Conservation (phyloP, 2,888 invertebrate genomes). For the Chloroclysta siterata region DNA sequence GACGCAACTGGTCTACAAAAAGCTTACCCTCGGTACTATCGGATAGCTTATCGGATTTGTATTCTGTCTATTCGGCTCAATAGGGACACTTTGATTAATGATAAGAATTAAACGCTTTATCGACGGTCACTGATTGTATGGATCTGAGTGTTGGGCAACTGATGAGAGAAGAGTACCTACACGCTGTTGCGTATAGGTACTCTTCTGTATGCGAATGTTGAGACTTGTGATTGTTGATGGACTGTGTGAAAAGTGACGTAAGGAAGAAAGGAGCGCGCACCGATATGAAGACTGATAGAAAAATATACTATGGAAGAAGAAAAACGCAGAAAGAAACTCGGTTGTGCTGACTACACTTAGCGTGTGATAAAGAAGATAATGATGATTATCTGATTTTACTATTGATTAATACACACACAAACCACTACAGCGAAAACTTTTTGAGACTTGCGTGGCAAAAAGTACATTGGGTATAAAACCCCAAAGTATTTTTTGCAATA, state of each 20-base stretch:
- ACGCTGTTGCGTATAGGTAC: too few relatives aligned
- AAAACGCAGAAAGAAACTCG: not conserved
- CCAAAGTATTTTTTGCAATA: too few relatives aligned
- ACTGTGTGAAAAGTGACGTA: not conserved
- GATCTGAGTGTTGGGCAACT: not conserved
- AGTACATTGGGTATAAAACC: too few relatives aligned
- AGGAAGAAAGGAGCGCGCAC: not conserved
- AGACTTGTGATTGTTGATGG: not conserved
- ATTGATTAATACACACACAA: too few relatives aligned
- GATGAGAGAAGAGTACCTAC: not conserved
- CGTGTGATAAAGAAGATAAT: too few relatives aligned
- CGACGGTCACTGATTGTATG: constrained; percentile 9
- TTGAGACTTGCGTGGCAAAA: too few relatives aligned
- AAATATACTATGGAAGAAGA: not conserved
- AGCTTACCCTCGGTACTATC: not conserved
- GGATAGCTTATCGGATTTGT: constrained; percentile 20
- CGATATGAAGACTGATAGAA: not conserved
- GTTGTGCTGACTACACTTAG: too few relatives aligned
- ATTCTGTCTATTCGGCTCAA: constrained; percentile 26
- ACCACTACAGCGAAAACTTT: too few relatives aligned
- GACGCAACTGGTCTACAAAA: constrained; percentile 11
- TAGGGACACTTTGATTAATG: constrained; percentile 38
- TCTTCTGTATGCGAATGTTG: not conserved
- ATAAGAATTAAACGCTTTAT: constrained; percentile 33
- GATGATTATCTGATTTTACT: too few relatives aligned